These are phyloP conservation scores for Seira musarum DNA, from an alignment of 2,888 invertebrate genomes.

Conservation along the genomic window DNA sequence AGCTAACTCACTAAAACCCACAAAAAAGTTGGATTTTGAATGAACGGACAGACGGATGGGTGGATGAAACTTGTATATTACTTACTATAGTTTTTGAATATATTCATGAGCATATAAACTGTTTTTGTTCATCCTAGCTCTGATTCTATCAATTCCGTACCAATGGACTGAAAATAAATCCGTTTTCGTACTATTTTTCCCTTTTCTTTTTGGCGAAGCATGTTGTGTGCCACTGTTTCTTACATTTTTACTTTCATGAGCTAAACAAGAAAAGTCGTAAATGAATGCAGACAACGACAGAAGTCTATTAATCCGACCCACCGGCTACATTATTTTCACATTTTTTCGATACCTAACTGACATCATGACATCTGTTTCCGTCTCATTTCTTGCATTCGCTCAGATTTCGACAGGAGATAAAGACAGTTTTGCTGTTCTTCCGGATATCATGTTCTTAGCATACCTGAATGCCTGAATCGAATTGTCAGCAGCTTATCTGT, in stretches of 20 bases:
- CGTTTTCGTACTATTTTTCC: slow-evolving; percentile 26
- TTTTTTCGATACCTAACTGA: slow-evolving; percentile 32
- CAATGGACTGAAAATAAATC: slow-evolving; percentile 55
- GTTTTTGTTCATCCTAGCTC: slow-evolving; percentile 24
- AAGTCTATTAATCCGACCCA: neutral
- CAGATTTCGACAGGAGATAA: neutral
- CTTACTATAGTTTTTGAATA: no score
- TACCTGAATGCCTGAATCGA: no score
- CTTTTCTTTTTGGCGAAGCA: neutral
- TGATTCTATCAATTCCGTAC: slow-evolving; percentile 63
- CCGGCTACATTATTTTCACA: slow-evolving; percentile 21
- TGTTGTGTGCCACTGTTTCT: neutral
- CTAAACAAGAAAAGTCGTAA: slow-evolving; percentile 27
- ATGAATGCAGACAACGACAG: slow-evolving; percentile 21
- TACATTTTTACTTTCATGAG: neutral
- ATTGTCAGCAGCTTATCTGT: no score
- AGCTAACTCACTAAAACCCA: slow-evolving; percentile 19
- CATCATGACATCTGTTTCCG: slow-evolving; percentile 41
- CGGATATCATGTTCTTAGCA: no score
- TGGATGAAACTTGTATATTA: slow-evolving; percentile 1
- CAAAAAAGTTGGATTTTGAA: slow-evolving; percentile 19
- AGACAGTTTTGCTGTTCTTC: no score
- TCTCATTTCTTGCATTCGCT: slow-evolving; percentile 35
- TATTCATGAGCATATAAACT: no score
- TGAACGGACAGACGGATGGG: slow-evolving; percentile 1